Evolutionary conservation across 2,797 vertebrate species (phyloP).

Genomic region (Sorex maritimensis): DNA sequence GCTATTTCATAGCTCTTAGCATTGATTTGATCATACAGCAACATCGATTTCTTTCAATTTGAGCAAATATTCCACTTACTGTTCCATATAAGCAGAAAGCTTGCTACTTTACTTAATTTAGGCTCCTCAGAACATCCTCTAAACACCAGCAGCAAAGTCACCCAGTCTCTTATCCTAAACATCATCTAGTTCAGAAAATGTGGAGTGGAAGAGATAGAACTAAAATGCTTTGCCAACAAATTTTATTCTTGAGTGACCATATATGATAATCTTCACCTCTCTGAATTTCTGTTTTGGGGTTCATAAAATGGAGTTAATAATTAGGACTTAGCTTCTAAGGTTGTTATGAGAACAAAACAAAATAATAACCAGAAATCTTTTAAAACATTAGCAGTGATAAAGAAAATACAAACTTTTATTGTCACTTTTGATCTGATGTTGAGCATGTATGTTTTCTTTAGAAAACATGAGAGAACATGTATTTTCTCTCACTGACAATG

Average conservation of each 20-base stretch:
- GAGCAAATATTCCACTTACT: not conserved
- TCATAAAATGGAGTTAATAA: not conserved
- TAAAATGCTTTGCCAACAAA: not conserved
- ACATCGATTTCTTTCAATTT: not conserved
- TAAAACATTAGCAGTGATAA: not conserved
- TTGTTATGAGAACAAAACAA: constrained; percentile 45
- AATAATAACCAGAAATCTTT: constrained; percentile 8
- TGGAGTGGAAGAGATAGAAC: not conserved
- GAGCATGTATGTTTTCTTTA: too few relatives aligned
- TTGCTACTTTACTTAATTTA: constrained; percentile 14
- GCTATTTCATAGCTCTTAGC: not conserved
- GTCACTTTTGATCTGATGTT: not conserved
- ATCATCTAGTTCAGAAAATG: not conserved
- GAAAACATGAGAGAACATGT: too few relatives aligned
- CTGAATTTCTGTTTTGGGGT: not conserved
- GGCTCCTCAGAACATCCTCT: constrained; percentile 15
- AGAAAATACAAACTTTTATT: not conserved
- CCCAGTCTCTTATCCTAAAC: not conserved
- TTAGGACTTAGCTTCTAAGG: not conserved
- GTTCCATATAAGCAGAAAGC: constrained; percentile 1
- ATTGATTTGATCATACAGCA: constrained; percentile 49
- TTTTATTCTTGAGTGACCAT: not conserved
- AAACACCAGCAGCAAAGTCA: not conserved
- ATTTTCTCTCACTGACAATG: not conserved
- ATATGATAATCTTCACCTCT: not conserved